These are phyloP conservation scores for Melikaiella ostensackeni DNA, from an alignment of 2,888 invertebrate species.

Conservation along the genomic window DNA sequence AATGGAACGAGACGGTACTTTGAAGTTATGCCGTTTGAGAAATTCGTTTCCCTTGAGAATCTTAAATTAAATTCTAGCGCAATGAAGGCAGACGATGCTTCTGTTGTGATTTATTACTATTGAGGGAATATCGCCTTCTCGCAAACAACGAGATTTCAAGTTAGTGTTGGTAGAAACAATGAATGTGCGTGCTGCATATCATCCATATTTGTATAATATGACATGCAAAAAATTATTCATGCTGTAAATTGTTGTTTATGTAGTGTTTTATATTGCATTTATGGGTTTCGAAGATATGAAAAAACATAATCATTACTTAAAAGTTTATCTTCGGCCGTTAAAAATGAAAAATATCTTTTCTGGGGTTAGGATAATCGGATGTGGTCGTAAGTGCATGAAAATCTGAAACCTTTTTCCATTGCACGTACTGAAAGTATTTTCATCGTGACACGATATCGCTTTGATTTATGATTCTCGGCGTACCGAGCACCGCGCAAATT, in stretches of 20 bases:
- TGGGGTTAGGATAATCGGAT: background rate
- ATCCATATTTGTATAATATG: background rate
- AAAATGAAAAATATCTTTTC: conserved; percentile 17
- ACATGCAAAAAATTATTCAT: background rate
- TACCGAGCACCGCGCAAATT: conserved; percentile 35
- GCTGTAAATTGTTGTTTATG: background rate
- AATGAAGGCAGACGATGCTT: conserved; percentile 29
- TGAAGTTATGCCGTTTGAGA: conserved; percentile 33
- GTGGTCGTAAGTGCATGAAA: background rate
- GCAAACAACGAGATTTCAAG: conserved; percentile 26
- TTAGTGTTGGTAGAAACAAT: background rate
- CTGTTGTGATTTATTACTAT: conserved; percentile 38
- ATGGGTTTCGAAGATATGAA: background rate
- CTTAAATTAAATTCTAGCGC: conserved; percentile 36
- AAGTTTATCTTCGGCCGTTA: background rate
- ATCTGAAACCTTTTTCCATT: background rate
- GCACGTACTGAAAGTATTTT: conserved; percentile 21
- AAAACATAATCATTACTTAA: background rate
- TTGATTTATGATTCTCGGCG: conserved; percentile 34
- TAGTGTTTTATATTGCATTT: background rate
- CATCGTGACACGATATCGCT: conserved; percentile 30
- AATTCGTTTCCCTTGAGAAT: conserved; percentile 29
- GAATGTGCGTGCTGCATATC: background rate
- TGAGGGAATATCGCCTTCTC: conserved; percentile 18
- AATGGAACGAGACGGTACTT: conserved; percentile 15